These are phyloP conservation scores for Lithophane leautieri DNA, from an alignment of 2,888 invertebrate genomes.

Conservation along the genomic window DNA sequence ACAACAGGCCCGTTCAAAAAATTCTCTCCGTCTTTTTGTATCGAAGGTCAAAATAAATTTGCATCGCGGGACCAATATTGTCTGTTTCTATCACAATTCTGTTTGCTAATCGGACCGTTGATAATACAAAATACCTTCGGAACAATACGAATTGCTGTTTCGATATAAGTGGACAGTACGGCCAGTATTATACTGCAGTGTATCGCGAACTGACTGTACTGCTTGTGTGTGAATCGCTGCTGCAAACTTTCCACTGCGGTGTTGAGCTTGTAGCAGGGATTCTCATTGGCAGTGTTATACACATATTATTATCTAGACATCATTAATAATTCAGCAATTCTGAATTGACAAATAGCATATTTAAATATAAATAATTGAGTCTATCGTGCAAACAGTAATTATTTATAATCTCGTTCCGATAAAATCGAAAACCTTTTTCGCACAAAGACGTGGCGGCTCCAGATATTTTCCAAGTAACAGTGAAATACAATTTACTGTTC, in stretches of 20 bases:
- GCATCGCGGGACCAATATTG: slow-evolving; percentile 63
- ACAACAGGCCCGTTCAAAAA: slow-evolving; percentile 19
- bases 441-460: slow-evolving; percentile 15
- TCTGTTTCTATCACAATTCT: slow-evolving; percentile 67
- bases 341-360: slow-evolving; percentile 32
- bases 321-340: slow-evolving; percentile 5
- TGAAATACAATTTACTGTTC: slow-evolving; percentile 42
- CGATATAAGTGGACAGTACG: neutral
- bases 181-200: no score
- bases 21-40: neutral
- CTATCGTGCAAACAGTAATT: slow-evolving; percentile 27
- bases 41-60: slow-evolving; percentile 68
- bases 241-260: no score
- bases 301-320: no score
- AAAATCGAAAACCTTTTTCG: slow-evolving; percentile 35
- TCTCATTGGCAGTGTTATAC: no score
- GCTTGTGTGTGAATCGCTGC: no score
- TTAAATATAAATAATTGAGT: slow-evolving; percentile 35
- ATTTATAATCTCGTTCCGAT: slow-evolving; percentile 39
- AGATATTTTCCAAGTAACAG: slow-evolving; percentile 28
- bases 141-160: slow-evolving; percentile 16
- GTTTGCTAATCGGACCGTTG: slow-evolving; percentile 68
- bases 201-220: no score
- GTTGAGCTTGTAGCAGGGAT: no score
- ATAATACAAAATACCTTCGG: slow-evolving; percentile 63